A percentile compares a stretch with the other conserved stretches of the same genome.
phyloP scores from a whole-genome alignment of 2,113 vertebrate species.

The Acanthisitta chloris region DNA sequence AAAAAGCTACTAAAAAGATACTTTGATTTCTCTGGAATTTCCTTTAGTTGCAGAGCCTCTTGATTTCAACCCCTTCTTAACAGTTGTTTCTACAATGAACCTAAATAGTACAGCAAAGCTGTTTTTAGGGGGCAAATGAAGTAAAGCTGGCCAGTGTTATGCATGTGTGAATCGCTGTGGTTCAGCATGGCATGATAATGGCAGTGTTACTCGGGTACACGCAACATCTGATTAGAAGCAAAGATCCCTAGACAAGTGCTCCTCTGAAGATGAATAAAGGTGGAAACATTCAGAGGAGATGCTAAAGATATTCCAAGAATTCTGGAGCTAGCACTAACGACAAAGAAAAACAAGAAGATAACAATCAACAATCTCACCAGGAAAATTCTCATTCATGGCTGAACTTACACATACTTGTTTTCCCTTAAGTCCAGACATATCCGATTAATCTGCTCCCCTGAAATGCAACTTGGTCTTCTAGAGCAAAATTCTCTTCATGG shows the following conservation, averaged over 20 bases:
- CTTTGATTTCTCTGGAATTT: not conserved
- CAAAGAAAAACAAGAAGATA: not conserved
- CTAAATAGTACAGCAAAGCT: not conserved
- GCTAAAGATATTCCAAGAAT: not conserved
- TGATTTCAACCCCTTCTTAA: not conserved
- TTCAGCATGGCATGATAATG: not conserved
- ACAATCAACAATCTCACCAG: not conserved
- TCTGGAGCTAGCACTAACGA: not conserved
- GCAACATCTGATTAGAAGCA: not conserved
- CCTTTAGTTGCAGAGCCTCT: not conserved
- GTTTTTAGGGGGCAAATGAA: not conserved
- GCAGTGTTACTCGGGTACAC: not conserved
- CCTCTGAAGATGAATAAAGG: not conserved
- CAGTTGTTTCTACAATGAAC: not conserved
- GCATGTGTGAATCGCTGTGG: not conserved
- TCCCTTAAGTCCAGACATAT: not conserved
- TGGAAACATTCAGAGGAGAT: not conserved
- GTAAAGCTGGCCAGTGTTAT: not conserved
- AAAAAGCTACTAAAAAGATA: too few species aligned
- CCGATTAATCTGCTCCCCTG: not conserved
- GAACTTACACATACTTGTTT: not conserved
- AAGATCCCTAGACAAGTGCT: not conserved
- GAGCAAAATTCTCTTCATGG: not conserved
- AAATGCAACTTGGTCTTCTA: not conserved
- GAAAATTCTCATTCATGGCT: not conserved